Evolutionary conservation across 2,113 vertebrate genomes (phyloP).

Genomic region (Psittacula cyanocephala): DNA sequence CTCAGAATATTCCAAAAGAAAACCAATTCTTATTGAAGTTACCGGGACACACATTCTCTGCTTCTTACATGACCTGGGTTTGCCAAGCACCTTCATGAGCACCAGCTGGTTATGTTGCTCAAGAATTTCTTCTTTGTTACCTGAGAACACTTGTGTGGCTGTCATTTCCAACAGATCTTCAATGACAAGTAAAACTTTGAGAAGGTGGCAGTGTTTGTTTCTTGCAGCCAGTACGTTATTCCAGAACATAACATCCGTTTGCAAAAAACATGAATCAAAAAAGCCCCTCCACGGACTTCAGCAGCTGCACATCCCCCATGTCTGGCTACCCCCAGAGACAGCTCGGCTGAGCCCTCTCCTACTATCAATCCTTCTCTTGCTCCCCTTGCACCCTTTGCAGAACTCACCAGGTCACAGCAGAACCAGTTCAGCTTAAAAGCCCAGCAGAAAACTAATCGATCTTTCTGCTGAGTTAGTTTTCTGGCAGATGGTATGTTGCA

Average conservation of each 20-base stretch:
- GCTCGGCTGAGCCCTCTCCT: not conserved
- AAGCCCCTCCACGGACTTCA: not conserved
- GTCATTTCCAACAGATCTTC: not conserved
- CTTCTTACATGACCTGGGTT: not conserved
- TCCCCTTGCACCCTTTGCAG: not conserved
- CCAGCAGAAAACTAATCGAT: not conserved
- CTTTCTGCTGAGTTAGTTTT: not conserved
- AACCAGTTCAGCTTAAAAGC: not conserved
- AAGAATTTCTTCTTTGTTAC: not conserved
- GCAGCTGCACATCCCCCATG: not conserved
- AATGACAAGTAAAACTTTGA: not conserved
- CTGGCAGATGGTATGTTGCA: slow-evolving; percentile 23
- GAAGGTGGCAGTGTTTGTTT: not conserved
- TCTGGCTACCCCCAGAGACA: not conserved
- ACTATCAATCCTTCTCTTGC: not conserved
- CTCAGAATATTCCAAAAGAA: not conserved
- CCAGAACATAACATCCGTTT: not conserved
- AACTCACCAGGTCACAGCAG: not conserved
- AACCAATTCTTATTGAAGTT: not conserved
- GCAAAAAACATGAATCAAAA: not conserved
- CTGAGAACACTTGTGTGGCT: not conserved
- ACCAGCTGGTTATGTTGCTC: fast-evolving
- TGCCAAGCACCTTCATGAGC: not conserved
- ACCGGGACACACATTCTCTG: not conserved
- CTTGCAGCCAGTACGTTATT: not conserved